These are phyloP conservation scores for Acanthosepion lycidas DNA, from an alignment of 2,888 invertebrate genomes.

Conservation along the genomic window DNA sequence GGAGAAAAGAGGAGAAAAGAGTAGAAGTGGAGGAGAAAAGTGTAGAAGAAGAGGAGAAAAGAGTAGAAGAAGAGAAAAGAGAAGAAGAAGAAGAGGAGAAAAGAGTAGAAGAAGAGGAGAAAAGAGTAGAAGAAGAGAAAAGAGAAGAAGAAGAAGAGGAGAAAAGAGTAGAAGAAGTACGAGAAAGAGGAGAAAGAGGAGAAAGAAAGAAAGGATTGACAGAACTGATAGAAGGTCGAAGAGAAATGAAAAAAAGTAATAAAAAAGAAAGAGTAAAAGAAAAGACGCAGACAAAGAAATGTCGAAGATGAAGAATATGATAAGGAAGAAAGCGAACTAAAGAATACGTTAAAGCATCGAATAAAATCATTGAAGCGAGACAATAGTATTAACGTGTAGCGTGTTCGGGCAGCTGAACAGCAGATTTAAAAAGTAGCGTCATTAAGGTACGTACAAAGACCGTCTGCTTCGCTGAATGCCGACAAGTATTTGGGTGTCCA, in stretches of 20 bases:
- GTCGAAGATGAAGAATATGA: background rate
- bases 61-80: background rate
- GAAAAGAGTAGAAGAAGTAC: background rate
- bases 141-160: too few species aligned
- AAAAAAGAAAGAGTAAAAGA: background rate
- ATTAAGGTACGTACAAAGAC: background rate
- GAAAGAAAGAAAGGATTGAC: too few species aligned
- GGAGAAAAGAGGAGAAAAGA: background rate
- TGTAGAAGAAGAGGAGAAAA: background rate
- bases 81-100: background rate
- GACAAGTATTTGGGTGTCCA: background rate
- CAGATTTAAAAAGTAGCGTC: background rate
- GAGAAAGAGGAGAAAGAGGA: too few species aligned
- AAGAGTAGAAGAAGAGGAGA: background rate
- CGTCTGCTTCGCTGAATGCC: background rate
- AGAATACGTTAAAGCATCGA: background rate
- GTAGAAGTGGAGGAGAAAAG: background rate
- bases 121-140: background rate
- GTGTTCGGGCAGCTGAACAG: background rate
- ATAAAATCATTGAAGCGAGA: constrained; percentile 18
- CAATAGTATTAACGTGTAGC: background rate
- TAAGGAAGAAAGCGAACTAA: background rate
- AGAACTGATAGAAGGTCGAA: too few species aligned
- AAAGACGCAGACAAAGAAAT: background rate
- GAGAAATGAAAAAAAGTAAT: background rate